Evolutionary conservation across 2,797 vertebrate species (phyloP), one percentile per base, ranked within the genome.

Genomic region (Pteronotus mesoamericanus): DNA sequence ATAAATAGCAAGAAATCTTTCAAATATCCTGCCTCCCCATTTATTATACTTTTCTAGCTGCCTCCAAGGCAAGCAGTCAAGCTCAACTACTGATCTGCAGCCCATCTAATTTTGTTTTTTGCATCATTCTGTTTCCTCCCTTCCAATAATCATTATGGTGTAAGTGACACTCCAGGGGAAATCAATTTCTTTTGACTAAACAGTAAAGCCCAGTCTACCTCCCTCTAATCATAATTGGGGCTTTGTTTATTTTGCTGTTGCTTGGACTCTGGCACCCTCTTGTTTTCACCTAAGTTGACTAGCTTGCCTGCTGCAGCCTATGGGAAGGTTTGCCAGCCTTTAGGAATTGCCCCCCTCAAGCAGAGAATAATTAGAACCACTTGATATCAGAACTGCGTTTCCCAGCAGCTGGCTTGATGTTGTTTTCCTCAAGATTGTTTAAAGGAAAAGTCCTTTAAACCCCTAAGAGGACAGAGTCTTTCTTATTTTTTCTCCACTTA

Each of bases 181-280:
- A 98, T 98, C 92, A 97, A 94, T 97, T 98, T 92, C 97, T 98
- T 95, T 93, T 94, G 82, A 94, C 95, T 96, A 95, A 97, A 98
- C 86, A 96, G 91, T 97, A 97, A 98, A 96, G 89, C 97, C 95
- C 83, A 68, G 96, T 92, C 57, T 71, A 78, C 59, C 84, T 82
- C 21, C 53, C 51, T 94, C 34, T 85, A 97, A 97, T 98, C 87
- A 92, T 97, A 98, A 98, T 90, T 93, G 88, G n/a, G 84, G 39
- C 88, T 98, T 97, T 94, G 68, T 97, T 97, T 97, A 91, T 97
- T 97, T 96, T 91, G 64, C 75, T 37, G 26, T 85, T 87, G 93
- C 95, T 96, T 91, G 86, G 94, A 84, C 82, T 94, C 34, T 29
- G 57, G 34, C 64, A 94, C 89, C 84, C 12, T 37, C 74, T 69